These are phyloP conservation scores for Sardinella longiceps DNA, from an alignment of 2,797 vertebrate genomes.

Conservation along the genomic window DNA sequence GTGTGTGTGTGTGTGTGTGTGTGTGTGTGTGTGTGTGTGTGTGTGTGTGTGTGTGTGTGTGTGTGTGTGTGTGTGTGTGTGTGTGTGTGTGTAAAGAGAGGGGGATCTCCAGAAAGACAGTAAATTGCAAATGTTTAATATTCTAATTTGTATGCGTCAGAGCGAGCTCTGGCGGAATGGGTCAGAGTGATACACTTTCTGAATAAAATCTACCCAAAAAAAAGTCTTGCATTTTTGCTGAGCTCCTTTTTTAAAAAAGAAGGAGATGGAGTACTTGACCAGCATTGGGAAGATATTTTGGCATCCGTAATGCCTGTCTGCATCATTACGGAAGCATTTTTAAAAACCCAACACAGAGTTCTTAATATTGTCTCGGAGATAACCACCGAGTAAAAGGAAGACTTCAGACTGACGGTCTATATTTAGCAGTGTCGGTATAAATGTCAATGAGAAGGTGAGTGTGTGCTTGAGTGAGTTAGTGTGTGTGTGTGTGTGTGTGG, in stretches of 20 bases:
- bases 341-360: not conserved
- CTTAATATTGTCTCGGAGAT: not conserved
- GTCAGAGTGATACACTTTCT: not conserved
- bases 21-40: not conserved
- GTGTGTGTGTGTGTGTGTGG: not conserved
- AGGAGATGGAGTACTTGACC: not conserved
- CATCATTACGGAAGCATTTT: not conserved
- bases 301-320: not conserved
- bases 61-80: not conserved
- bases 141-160: constrained; percentile 4
- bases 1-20: not conserved
- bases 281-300: not conserved
- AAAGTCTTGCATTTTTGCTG: not conserved
- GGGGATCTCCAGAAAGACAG: not conserved
- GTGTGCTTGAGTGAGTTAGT: not conserved
- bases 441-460: not conserved
- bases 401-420: not conserved
- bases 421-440: not conserved
- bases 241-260: not conserved
- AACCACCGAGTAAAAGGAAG: not conserved
- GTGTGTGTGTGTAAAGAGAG: not conserved
- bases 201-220: not conserved
- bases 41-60: no score
- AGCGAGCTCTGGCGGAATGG: not conserved
- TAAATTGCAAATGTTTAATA: constrained; percentile 18